phyloP scores from a whole-genome alignment of 2,888 invertebrate genomes.

The Notodonta ziczac region DNA sequence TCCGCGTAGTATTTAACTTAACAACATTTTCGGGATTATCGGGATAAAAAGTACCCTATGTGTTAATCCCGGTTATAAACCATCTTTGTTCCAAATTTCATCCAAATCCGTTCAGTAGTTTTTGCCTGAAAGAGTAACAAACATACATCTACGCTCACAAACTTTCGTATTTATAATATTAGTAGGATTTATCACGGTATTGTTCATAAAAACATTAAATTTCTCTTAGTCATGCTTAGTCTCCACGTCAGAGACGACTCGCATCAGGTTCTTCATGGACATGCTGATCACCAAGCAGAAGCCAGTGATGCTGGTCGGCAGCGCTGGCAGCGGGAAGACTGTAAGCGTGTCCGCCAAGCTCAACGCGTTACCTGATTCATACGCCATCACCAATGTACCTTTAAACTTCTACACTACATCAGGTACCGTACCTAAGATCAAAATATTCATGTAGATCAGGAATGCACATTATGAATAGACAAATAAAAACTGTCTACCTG shows the following conservation, averaged over 20 bases:
- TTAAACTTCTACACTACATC: slow-evolving; percentile 98
- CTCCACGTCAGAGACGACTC: slow-evolving; percentile 94
- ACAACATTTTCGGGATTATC: too few species aligned
- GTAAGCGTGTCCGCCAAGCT: slow-evolving; percentile 95
- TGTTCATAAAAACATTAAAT: neutral
- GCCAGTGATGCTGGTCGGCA: slow-evolving; percentile 96
- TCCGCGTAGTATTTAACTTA: too few species aligned
- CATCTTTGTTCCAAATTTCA: too few species aligned
- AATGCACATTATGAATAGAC: too few species aligned
- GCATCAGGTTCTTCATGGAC: slow-evolving; percentile 95
- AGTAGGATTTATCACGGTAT: too few species aligned
- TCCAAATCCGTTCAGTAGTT: too few species aligned
- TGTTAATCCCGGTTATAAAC: too few species aligned
- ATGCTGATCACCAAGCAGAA: slow-evolving; percentile 90
- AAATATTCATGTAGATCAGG: neutral
- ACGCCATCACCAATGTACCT: slow-evolving; percentile 94
- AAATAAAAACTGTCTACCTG: too few species aligned
- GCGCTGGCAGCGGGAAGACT: slow-evolving; percentile 96
- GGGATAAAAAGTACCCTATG: too few species aligned
- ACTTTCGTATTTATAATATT: too few species aligned
- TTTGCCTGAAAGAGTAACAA: too few species aligned
- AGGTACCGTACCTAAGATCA: slow-evolving; percentile 62
- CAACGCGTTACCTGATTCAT: slow-evolving; percentile 88
- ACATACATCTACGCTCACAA: too few species aligned
- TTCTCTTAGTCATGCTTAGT: slow-evolving; percentile 90